Evolutionary conservation across 2,113 vertebrate genomes (phyloP).

Genomic region (Vulpes ferrilata): DNA sequence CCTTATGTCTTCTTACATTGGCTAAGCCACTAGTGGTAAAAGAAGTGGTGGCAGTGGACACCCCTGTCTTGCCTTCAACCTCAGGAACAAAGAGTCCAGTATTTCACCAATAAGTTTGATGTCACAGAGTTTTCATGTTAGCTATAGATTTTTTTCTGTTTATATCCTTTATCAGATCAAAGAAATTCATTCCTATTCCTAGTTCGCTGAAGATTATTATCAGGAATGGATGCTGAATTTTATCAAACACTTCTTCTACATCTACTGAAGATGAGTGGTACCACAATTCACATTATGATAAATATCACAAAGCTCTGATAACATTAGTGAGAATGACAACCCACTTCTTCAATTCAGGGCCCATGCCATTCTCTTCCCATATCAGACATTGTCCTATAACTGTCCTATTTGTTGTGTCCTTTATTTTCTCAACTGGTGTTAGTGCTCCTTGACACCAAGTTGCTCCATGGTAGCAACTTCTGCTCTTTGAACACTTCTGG

Average conservation of each 20-base stretch:
- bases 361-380: neutral
- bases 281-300: neutral
- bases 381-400: neutral
- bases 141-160: neutral
- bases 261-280: neutral
- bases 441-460: neutral
- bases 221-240: constrained; percentile 19
- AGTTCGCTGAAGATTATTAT: neutral
- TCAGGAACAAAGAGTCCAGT: neutral
- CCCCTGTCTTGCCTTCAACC: neutral
- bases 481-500: constrained; percentile 19
- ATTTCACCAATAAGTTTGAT: neutral
- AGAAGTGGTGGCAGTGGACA: neutral
- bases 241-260: neutral
- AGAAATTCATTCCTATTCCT: neutral
- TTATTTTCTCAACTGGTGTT: neutral
- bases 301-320: neutral
- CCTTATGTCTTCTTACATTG: neutral
- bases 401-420: neutral
- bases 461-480: neutral
- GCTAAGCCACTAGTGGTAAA: neutral
- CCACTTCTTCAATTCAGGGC: neutral
- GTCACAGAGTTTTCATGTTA: neutral
- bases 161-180: neutral
- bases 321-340: neutral